These are phyloP conservation scores for Heteropelma amictum DNA, from an alignment of 2,888 invertebrate genomes.

Conservation along the genomic window DNA sequence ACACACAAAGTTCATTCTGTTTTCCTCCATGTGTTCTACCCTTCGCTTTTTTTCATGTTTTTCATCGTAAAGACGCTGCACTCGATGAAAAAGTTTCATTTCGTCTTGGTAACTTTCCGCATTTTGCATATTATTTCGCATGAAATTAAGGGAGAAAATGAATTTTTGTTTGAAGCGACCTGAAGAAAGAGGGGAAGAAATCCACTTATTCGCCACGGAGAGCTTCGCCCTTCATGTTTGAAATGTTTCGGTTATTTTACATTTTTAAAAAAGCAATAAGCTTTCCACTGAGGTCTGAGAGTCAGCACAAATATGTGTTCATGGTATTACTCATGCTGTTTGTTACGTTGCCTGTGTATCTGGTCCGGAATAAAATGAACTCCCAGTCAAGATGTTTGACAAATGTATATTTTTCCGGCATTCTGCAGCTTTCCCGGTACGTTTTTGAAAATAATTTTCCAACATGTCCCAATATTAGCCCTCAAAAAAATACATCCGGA, in stretches of 20 bases:
- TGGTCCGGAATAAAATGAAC: conserved; percentile 2
- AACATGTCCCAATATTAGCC: not conserved
- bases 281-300: conserved; percentile 6
- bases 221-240: not conserved
- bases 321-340: conserved; percentile 44
- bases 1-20: too few relatives aligned
- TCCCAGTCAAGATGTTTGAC: conserved; percentile 16
- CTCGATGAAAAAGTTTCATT: conserved; percentile 33
- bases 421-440: not conserved
- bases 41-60: not conserved
- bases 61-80: not conserved
- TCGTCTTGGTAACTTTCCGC: not conserved
- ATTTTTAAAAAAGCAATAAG: conserved; percentile 7
- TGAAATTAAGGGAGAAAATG: conserved; percentile 5
- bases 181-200: conserved; percentile 3
- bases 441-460: conserved; percentile 12
- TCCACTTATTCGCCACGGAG: conserved; percentile 31
- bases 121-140: conserved; percentile 17
- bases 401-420: conserved; percentile 27
- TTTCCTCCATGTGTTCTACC: too few relatives aligned
- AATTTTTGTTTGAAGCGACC: conserved; percentile 12
- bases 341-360: conserved; percentile 25
- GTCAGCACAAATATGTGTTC: conserved; percentile 27
- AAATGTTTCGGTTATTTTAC: conserved; percentile 20
- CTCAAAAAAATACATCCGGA: too few relatives aligned